A percentile compares a stretch with the other conserved stretches of the same genome.
Evolutionary conservation across 2,888 invertebrate species (phyloP).

Genomic region (Criorhina ranunculi): DNA sequence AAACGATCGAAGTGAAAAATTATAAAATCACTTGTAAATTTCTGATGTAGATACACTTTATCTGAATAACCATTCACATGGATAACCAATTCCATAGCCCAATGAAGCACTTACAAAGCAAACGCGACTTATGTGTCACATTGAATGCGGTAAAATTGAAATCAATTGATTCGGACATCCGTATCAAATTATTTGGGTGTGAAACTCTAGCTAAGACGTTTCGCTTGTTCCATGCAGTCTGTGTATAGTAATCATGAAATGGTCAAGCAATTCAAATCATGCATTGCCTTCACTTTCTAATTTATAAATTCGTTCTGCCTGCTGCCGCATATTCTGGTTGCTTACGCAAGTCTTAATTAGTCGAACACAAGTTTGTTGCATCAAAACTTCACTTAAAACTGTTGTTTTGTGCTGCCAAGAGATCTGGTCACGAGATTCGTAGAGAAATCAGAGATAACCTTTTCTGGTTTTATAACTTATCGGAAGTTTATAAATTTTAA

Average conservation of each 20-base stretch:
- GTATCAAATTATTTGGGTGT: conserved; percentile 33
- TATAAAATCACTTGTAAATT: too few relatives aligned
- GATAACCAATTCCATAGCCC: not conserved
- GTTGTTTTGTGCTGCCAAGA: not conserved
- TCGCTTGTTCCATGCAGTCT: not conserved
- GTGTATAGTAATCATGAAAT: not conserved
- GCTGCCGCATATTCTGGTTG: conserved; percentile 8
- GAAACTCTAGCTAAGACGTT: not conserved
- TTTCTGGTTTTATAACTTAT: not conserved
- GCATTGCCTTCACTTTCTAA: conserved; percentile 23
- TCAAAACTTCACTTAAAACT: conserved; percentile 4
- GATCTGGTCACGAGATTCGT: not conserved
- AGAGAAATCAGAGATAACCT: conserved; percentile 22
- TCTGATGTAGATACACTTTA: too few relatives aligned
- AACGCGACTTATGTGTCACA: not conserved
- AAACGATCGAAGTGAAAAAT: too few relatives aligned
- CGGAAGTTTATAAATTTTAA: conserved; percentile 3
- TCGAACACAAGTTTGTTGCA: conserved; percentile 21
- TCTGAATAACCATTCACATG: not conserved
- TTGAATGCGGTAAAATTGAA: conserved; percentile 12
- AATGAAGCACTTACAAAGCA: not conserved
- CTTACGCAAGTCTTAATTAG: conserved; percentile 31
- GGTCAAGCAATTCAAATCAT: not conserved
- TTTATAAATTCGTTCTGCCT: conserved; percentile 17
- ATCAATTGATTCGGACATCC: conserved; percentile 20